Conservation (phyloP, 2,113 vertebrate genomes). For the Brachirus orientalis region DNA sequence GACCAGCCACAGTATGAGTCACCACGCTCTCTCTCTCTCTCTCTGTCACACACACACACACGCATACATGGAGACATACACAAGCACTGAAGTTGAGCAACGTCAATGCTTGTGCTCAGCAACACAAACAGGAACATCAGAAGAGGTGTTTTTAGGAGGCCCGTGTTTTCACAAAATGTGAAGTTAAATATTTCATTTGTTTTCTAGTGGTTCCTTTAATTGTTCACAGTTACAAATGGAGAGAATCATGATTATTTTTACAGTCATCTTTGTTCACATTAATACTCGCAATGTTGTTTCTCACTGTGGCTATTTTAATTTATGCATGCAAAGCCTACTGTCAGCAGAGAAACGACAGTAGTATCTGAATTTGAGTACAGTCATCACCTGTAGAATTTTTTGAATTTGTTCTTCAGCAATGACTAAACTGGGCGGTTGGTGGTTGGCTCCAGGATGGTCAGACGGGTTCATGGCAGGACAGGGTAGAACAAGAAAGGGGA, state of each 20-base stretch:
- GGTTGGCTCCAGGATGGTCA: neutral
- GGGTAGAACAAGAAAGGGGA: constrained; percentile 2
- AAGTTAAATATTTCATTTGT: neutral
- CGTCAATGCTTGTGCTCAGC: neutral
- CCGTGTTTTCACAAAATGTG: constrained; percentile 1
- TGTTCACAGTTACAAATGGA: too few species aligned
- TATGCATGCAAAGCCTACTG: neutral
- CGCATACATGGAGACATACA: constrained; percentile 3
- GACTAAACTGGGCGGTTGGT: neutral
- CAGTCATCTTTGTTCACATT: too few species aligned
- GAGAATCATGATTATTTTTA: too few species aligned
- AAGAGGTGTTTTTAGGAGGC: constrained; percentile 2
- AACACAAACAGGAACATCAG: constrained; percentile 29
- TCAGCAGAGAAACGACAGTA: neutral
- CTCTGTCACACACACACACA: constrained; percentile 11
- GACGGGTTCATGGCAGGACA: constrained; percentile 53
- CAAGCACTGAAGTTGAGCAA: neutral
- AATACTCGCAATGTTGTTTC: too few species aligned
- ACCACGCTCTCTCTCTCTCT: too few species aligned
- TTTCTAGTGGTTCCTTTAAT: neutral
- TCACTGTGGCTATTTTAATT: too few species aligned
- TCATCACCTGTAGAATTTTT: constrained; percentile 2
- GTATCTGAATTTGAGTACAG: neutral
- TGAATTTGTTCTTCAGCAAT: constrained; percentile 8
- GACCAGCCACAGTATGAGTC: constrained; percentile 51